phyloP scores from a whole-genome alignment of 2,113 vertebrate species.

The Erythrolamprus reginae region DNA sequence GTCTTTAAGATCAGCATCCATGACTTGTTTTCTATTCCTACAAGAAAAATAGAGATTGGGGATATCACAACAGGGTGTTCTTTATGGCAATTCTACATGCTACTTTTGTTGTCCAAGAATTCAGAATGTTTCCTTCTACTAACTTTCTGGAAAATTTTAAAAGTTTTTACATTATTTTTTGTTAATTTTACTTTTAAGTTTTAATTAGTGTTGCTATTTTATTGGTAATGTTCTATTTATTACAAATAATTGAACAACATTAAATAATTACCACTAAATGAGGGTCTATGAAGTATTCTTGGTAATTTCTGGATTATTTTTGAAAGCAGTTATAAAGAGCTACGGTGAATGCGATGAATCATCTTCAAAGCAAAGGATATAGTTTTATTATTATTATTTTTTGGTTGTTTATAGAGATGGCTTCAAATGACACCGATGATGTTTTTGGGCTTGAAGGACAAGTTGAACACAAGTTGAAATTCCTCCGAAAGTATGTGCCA shows the following conservation, averaged over 20 bases:
- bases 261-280: not conserved
- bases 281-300: not conserved
- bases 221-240: not conserved
- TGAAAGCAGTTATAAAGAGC: not conserved
- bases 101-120: not conserved
- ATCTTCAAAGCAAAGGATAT: slow-evolving; percentile 12
- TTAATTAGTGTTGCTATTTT: not conserved
- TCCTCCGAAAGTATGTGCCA: slow-evolving; percentile 81
- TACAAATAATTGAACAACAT: not conserved
- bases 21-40: not conserved
- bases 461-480: slow-evolving; percentile 88
- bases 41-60: not conserved
- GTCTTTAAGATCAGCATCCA: not conserved
- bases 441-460: slow-evolving; percentile 88
- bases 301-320: not conserved
- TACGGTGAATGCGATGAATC: not conserved
- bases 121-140: not conserved
- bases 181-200: not conserved
- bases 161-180: not conserved
- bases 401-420: slow-evolving; percentile 69
- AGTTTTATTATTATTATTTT: slow-evolving; percentile 11
- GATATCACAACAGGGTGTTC: not conserved
- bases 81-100: not conserved
- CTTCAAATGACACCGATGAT: slow-evolving; percentile 68
- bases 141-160: not conserved